Percentiles rank a stretch among this genome's conserved stretches.
Conservation (phyloP, 2,888 invertebrate genomes). For the Megastigmus dorsalis region DNA sequence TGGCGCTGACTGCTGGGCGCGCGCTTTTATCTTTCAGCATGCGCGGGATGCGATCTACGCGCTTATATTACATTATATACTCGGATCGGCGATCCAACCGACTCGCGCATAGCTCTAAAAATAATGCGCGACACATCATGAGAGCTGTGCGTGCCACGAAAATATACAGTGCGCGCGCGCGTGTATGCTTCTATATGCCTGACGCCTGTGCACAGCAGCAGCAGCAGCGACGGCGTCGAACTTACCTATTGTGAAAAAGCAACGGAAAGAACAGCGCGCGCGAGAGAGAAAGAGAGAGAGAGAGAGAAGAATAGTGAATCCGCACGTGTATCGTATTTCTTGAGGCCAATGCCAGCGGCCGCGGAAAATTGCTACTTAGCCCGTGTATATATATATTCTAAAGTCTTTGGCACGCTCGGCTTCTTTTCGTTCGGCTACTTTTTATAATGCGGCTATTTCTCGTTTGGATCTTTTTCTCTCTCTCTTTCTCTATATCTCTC, state of each 20-base stretch:
- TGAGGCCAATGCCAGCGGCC: conserved; percentile 7
- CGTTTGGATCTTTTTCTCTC: background rate
- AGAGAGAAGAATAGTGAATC: conserved; percentile 8
- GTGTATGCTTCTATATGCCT: background rate
- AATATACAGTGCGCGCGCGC: background rate
- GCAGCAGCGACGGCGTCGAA: conserved; percentile 17
- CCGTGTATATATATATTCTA: background rate
- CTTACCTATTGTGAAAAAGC: conserved; percentile 55
- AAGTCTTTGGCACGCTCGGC: too few relatives aligned
- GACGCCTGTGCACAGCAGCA: conserved; percentile 24
- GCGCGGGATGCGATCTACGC: conserved; percentile 5
- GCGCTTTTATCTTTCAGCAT: conserved; percentile 7
- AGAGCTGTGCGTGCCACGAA: conserved; percentile 8
- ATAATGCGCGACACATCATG: conserved; percentile 38
- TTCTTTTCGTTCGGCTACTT: background rate
- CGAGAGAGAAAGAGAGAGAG: background rate
- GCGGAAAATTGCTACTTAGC: conserved; percentile 35
- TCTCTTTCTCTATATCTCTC: background rate
- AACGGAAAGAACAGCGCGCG: conserved; percentile 7
- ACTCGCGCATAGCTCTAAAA: conserved; percentile 29
- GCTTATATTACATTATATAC: too few relatives aligned
- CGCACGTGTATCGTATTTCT: conserved; percentile 45
- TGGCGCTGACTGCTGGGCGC: too few relatives aligned
- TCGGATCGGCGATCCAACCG: too few relatives aligned
- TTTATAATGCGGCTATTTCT: background rate